Conservation (phyloP, 2,797 vertebrate species). For the Enteromius afrohamiltoni region DNA sequence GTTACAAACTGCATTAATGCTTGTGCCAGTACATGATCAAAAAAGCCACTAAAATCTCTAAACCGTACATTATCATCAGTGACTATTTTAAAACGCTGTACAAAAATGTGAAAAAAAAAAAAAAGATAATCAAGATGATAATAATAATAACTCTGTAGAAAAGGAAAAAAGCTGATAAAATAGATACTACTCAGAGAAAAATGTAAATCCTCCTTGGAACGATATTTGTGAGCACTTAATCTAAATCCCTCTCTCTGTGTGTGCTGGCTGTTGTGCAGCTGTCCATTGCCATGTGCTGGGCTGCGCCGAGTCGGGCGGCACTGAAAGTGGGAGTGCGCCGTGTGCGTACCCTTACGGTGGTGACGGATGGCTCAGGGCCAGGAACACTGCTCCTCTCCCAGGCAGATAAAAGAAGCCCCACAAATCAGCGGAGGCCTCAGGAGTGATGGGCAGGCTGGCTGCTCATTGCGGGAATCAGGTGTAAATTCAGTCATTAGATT, state of each 20-base stretch:
- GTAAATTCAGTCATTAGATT: constrained; percentile 72
- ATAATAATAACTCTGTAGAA: neutral
- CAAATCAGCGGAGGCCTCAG: constrained; percentile 69
- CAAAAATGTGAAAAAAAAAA: neutral
- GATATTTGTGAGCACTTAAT: constrained; percentile 42
- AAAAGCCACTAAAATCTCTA: neutral
- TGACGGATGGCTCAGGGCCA: constrained; percentile 72
- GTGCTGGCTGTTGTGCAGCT: constrained; percentile 49
- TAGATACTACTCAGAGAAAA: neutral
- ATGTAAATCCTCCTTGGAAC: constrained; percentile 18
- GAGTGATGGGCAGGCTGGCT: constrained; percentile 55
- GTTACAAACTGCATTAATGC: neutral
- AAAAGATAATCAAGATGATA: neutral
- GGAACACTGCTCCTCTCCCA: constrained; percentile 64
- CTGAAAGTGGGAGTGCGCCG: constrained; percentile 8
- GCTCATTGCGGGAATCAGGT: constrained; percentile 66
- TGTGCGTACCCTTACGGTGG: constrained; percentile 45
- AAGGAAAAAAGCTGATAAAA: neutral
- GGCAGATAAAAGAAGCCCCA: constrained; percentile 71
- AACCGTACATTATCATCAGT: neutral
- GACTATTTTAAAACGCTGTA: neutral
- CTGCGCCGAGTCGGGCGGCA: neutral
- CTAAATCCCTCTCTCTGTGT: constrained; percentile 35
- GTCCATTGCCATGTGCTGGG: constrained; percentile 41
- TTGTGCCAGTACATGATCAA: neutral